phyloP scores from a whole-genome alignment of 2,888 invertebrate genomes.

The Molorchus minor region DNA sequence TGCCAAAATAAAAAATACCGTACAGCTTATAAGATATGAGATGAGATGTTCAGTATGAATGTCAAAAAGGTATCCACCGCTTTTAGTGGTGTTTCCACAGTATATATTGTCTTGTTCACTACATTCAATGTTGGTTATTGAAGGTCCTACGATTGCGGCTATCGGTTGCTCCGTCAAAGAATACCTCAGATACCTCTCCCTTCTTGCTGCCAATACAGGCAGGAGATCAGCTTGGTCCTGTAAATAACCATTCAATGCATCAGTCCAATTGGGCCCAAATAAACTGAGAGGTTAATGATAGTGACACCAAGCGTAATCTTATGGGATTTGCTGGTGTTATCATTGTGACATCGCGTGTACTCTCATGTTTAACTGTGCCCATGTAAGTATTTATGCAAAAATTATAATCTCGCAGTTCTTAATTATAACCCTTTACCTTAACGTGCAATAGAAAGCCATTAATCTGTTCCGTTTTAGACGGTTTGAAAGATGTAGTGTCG shows the following conservation, averaged over 20 bases:
- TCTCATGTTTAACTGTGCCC: neutral
- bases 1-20: constrained; percentile 28
- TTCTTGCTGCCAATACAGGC: neutral
- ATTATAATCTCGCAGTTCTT: neutral
- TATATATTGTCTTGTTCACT: too few species aligned
- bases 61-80: too few species aligned
- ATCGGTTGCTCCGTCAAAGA: neutral
- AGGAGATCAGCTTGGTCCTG: neutral
- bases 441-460: neutral
- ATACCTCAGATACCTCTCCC: neutral
- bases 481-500: neutral
- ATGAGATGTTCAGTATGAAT: too few species aligned
- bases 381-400: neutral
- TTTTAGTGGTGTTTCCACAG: too few species aligned
- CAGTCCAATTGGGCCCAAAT: too few species aligned
- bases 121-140: neutral
- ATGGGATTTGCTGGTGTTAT: neutral
- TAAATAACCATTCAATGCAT: too few species aligned
- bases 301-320: neutral
- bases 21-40: constrained; percentile 38
- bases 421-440: neutral
- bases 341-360: neutral
- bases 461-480: neutral
- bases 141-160: neutral
- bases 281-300: neutral